Evolutionary conservation across 1,140 invertebrate genomes (phyloP).

Genomic region (Vanessa tameamea): DNA sequence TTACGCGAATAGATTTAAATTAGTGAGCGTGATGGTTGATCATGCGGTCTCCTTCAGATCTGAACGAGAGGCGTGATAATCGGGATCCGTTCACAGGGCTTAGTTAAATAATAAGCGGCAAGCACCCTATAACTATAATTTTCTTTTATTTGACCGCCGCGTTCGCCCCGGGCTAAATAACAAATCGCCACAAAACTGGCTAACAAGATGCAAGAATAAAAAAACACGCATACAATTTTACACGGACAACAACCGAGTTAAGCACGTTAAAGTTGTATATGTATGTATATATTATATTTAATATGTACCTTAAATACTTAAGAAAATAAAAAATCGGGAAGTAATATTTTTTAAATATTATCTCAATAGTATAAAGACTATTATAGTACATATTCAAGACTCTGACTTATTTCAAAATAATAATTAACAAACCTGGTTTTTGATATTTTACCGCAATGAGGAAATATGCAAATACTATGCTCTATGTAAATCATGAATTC

Average conservation of each 20-base stretch:
- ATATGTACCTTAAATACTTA: conserved; percentile 9
- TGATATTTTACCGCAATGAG: not conserved
- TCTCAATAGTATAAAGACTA: no score
- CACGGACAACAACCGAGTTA: conserved; percentile 45
- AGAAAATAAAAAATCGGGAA: not conserved
- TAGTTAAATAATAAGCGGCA: conserved; percentile 79
- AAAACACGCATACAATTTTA: conserved; percentile 63
- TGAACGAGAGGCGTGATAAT: conserved; percentile 65
- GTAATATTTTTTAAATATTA: no score
- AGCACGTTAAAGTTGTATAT: conserved; percentile 40
- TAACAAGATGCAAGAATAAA: conserved; percentile 65
- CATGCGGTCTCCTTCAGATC: conserved; percentile 31
- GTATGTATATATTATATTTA: not conserved
- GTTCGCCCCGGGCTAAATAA: conserved; percentile 56
- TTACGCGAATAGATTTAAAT: conserved; percentile 56
- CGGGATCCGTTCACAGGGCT: conserved; percentile 61
- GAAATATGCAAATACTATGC: not conserved
- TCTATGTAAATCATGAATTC: conserved; percentile 9
- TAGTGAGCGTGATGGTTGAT: conserved; percentile 23
- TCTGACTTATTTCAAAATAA: no score
- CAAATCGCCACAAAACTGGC: conserved; percentile 68
- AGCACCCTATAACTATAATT: conserved; percentile 75
- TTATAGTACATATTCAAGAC: no score
- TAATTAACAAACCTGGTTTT: no score
- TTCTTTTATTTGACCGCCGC: conserved; percentile 74